Conservation (phyloP, 2,888 invertebrate species). For the Dryocosmus kuriphilus region DNA sequence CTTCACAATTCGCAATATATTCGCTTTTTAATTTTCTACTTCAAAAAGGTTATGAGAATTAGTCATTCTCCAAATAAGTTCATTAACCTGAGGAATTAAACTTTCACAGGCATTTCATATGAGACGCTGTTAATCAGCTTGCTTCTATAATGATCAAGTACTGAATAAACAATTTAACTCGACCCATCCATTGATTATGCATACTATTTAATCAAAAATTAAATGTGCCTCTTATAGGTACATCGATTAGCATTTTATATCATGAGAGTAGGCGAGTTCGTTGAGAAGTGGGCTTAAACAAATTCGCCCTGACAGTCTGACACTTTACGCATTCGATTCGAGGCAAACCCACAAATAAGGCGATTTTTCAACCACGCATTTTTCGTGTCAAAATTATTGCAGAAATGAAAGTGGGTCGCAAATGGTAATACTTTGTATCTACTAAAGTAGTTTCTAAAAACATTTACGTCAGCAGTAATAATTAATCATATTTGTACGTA, state of each 20-base stretch:
- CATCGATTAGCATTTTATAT: conserved; percentile 60
- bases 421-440: background rate
- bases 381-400: conserved; percentile 4
- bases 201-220: conserved; percentile 57
- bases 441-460: background rate
- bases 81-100: background rate
- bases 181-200: conserved; percentile 49
- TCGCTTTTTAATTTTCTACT: too few relatives aligned
- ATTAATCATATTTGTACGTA: too few relatives aligned
- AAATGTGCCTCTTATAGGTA: conserved; percentile 56
- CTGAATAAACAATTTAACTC: conserved; percentile 51
- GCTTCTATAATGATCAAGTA: conserved; percentile 46
- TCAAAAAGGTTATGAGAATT: background rate
- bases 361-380: background rate
- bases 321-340: conserved; percentile 50
- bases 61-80: background rate
- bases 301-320: conserved; percentile 55
- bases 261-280: conserved; percentile 57
- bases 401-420: background rate
- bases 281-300: conserved; percentile 57
- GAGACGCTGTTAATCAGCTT: background rate
- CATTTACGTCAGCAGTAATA: background rate
- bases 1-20: too few relatives aligned
- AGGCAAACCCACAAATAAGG: background rate
- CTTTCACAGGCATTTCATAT: background rate